Conservation (phyloP, 2,113 vertebrate species). For the Boulengeromyrus knoepffleri region DNA sequence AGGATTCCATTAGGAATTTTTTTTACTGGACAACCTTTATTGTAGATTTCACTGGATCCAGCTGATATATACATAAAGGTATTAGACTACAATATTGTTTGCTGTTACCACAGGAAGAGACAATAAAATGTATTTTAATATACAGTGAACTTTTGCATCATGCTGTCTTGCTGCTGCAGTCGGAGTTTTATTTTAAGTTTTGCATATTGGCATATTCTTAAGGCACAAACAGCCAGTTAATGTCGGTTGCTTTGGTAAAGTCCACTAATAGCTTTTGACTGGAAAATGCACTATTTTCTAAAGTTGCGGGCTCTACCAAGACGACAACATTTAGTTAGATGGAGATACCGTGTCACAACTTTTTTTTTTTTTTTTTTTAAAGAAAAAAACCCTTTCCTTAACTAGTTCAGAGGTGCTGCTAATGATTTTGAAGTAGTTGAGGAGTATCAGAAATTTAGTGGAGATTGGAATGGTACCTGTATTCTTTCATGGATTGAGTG, state of each 20-base stretch:
- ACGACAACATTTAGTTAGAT: not conserved
- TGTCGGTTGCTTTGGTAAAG: not conserved
- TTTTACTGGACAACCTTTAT: conserved; percentile 15
- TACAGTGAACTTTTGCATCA: not conserved
- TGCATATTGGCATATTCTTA: not conserved
- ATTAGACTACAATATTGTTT: not conserved
- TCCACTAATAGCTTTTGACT: not conserved
- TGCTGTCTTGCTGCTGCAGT: conserved; percentile 2
- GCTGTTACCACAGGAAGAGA: not conserved
- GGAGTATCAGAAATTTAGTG: conserved; percentile 3
- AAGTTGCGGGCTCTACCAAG: not conserved
- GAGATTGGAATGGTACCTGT: conserved; percentile 5
- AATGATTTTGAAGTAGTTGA: conserved; percentile 34
- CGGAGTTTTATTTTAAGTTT: not conserved
- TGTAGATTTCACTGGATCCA: conserved; percentile 7
- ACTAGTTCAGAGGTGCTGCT: conserved; percentile 44
- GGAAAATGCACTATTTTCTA: not conserved
- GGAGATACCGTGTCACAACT: not conserved
- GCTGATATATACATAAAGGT: not conserved
- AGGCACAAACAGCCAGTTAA: not conserved
- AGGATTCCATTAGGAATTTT: conserved; percentile 11
- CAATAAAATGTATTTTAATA: not conserved
- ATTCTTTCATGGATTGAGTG: conserved; percentile 13
- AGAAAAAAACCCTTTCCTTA: not conserved
- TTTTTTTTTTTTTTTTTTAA: not conserved